Conservation (phyloP, 2,797 vertebrate species). For the Coregonus ussuriensis region DNA sequence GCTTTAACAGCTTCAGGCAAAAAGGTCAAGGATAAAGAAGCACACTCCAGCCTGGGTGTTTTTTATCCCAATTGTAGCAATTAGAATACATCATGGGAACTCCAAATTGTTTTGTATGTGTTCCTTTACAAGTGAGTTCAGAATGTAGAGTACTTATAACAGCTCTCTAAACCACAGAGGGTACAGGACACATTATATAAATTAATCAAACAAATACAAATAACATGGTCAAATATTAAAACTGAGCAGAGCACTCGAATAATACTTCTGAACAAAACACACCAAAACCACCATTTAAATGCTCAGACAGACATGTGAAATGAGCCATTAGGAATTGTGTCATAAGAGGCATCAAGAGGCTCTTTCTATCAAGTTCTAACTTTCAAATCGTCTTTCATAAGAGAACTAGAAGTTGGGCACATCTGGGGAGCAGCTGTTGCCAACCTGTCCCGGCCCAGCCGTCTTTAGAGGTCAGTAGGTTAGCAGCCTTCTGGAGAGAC, state of each 20-base stretch:
- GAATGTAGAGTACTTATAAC: background rate
- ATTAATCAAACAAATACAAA: background rate
- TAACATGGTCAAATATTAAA: slow-evolving; percentile 9
- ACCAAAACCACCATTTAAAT: slow-evolving; percentile 1
- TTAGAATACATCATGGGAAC: background rate
- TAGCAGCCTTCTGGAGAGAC: slow-evolving; percentile 51
- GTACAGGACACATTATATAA: background rate
- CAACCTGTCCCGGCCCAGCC: background rate
- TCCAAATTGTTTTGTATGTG: background rate
- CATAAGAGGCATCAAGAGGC: slow-evolving; percentile 7
- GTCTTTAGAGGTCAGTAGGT: slow-evolving; percentile 60
- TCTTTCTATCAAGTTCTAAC: background rate
- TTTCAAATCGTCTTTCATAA: slow-evolving; percentile 41
- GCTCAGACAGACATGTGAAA: slow-evolving; percentile 9
- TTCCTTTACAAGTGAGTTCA: background rate
- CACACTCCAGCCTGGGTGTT: background rate
- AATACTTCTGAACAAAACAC: background rate
- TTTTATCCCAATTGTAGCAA: background rate
- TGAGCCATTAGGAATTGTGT: background rate
- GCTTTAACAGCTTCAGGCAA: slow-evolving; percentile 33
- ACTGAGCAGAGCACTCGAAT: slow-evolving; percentile 1
- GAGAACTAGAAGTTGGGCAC: slow-evolving; percentile 34
- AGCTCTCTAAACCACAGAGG: background rate
- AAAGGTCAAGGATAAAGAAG: slow-evolving; percentile 14
- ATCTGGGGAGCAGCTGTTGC: slow-evolving; percentile 68